Percentiles rank a stretch among this genome's conserved stretches.
These are phyloP conservation scores for Mycalesis mineus DNA, from an alignment of 2,888 invertebrate species.

Conservation along the genomic window DNA sequence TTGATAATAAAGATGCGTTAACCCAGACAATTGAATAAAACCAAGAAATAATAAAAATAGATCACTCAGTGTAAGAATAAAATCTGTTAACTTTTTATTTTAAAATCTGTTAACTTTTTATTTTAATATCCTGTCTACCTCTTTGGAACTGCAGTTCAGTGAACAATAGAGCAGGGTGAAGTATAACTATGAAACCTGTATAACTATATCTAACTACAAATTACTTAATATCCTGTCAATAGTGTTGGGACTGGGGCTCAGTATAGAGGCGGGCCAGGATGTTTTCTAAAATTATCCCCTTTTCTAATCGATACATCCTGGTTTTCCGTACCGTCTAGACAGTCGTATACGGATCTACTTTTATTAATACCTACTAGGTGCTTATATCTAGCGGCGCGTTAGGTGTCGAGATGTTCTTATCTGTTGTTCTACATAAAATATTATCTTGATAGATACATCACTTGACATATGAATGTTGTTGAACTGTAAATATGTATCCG, in stretches of 20 bases:
- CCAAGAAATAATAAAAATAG: too few relatives aligned
- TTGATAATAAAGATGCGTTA: too few relatives aligned
- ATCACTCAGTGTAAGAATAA: too few relatives aligned
- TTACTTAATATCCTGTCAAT: too few relatives aligned
- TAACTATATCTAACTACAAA: too few relatives aligned
- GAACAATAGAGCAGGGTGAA: too few relatives aligned
- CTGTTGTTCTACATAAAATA: conserved; percentile 6
- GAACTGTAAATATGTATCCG: neutral
- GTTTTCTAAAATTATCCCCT: conserved; percentile 55
- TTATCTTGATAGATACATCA: conserved; percentile 15
- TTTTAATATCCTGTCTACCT: too few relatives aligned
- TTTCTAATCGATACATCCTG: conserved; percentile 51
- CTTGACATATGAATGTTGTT: neutral
- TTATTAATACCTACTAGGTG: conserved; percentile 16
- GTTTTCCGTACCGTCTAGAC: conserved; percentile 58
- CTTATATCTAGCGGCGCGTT: conserved; percentile 9
- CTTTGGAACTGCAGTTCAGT: too few relatives aligned
- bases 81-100: too few relatives aligned
- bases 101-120: too few relatives aligned
- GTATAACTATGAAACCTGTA: too few relatives aligned
- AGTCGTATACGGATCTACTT: conserved; percentile 39
- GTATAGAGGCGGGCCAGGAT: neutral
- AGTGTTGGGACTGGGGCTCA: neutral
- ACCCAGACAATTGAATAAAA: too few relatives aligned
- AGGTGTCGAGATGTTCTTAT: conserved; percentile 9